Evolutionary conservation across 2,113 vertebrate genomes (phyloP).

Genomic region (Callipepla squamata): DNA sequence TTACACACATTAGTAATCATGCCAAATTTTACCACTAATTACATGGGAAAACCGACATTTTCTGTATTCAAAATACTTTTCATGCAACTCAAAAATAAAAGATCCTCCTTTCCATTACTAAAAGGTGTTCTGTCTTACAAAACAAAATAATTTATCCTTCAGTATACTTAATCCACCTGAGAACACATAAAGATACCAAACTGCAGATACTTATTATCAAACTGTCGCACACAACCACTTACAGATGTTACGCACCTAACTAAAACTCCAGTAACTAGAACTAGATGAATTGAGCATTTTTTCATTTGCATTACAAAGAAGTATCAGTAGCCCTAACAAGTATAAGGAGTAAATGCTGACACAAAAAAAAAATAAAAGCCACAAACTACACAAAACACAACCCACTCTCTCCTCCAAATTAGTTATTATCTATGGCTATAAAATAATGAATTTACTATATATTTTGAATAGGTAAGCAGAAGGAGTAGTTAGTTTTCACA

Average conservation of each 20-base stretch:
- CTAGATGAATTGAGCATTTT: neutral
- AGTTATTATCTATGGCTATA: neutral
- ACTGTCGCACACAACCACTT: neutral
- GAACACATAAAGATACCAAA: neutral
- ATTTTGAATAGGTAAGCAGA: neutral
- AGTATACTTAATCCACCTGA: neutral
- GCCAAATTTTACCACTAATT: conserved; percentile 18
- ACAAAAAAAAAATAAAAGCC: neutral
- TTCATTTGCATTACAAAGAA: neutral
- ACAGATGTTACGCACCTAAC: neutral
- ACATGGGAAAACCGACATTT: neutral
- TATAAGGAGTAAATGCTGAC: neutral
- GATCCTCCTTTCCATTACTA: neutral
- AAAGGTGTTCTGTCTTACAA: neutral
- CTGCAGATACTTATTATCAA: neutral
- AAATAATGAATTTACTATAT: neutral
- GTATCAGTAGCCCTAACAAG: neutral
- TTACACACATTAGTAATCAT: neutral
- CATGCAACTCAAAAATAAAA: neutral
- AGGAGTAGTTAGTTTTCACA: neutral
- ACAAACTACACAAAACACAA: neutral
- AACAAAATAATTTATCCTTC: neutral
- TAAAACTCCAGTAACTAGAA: neutral
- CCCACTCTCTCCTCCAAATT: neutral
- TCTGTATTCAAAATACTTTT: neutral